Base-by-base conservation (phyloP, 2,113 vertebrate species). In the Xenus cinereus region DNA sequence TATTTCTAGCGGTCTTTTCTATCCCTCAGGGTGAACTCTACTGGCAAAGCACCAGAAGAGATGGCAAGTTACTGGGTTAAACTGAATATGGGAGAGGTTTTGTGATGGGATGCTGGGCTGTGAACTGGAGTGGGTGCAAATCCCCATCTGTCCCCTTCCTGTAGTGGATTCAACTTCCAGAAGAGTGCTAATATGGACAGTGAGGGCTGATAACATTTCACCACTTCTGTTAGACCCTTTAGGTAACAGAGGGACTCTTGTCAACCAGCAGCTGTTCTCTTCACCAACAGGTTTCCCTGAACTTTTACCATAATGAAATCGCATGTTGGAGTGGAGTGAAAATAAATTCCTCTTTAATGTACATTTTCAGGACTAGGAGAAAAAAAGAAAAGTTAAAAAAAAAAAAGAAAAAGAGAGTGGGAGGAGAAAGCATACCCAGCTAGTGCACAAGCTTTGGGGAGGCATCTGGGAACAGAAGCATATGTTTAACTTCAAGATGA, bases 401-500 rank as follows among this genome's bases (percentile, higher is more conserved):
- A 15, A 43, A 57, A n/a, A 51, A n/a, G n/a, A 37, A 30, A 6
- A 21, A 56, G 16, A n/a, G 19, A 8, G 51, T 68, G 35, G 35
- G 60, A 74, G 76, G 37, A 89, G 57, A 76, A 94, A 78, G 69
- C 57, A 79, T 48, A 15, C 12, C 28, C 59, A 92, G 45, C 57
- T 59, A 80, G 32, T 68, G 48, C 71, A 39, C 0, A 4, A 74
- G 84, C 27, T 89, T 73, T 71, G 37, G 26, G 26, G 73, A 56
- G 28, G 50, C 50, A 48, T 77, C n/a, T 84, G 64, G 66, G 50
- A 93, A 66, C 64, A 89, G 73, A 62, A 95, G 19, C 74, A 48
- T 86, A 19, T 81, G 60, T 74, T 79, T 93, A 91, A 78, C 53
- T 94, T 68, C 48, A 50, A n/a, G 43, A 67, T 95, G 89, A 94